Evolutionary conservation across 2,113 vertebrate species (phyloP), one percentile per base, ranked within the genome.

Genomic region (Catagonus wagneri): DNA sequence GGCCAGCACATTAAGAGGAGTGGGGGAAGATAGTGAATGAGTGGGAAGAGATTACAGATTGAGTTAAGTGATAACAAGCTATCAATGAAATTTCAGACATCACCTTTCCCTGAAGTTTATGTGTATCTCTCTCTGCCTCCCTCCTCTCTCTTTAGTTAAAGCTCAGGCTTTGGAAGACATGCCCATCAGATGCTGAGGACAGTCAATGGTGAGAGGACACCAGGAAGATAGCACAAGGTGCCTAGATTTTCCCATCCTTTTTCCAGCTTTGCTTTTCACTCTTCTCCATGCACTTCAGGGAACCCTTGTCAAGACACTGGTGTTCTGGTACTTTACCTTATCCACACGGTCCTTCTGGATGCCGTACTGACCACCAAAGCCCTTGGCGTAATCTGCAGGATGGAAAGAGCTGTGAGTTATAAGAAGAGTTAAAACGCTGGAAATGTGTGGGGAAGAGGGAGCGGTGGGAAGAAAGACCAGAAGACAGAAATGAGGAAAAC

Each of bases 331-430:
- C 50, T 97, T 98, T 98, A 99, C 99, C 99, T 99, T 99, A 97
- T 99, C 99, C 97, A 99, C 98, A 94, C 99, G 98, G 98, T 99
- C 99, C 68, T 98, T 97, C 98, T 99, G 99, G 27, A 99, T 98
- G 27, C 99, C 99, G 0, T 99, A 99, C 10, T 98, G 99, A 39
- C 99, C 99, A 83, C 99, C 99, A 93, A 99, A 99, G 15, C 99
- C 99, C 90, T 99, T 99, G 81, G 99, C 98, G 96, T 99, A 99
- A 98, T 99, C 99, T 99, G 95, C 61, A 95, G 71, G 61, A 94
- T 69, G 88, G 65, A 95, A 91, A 95, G 50, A 4, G 76, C 63
- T 80, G 60, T 52, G 44, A 94, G 86, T 96, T 68, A 91, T 12
- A 83, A 66, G 2, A 32, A 44, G 63, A 94, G 72, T 60, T 50